Base-by-base conservation (phyloP, 2,113 vertebrate species). In the Pseudonaja textilis region DNA sequence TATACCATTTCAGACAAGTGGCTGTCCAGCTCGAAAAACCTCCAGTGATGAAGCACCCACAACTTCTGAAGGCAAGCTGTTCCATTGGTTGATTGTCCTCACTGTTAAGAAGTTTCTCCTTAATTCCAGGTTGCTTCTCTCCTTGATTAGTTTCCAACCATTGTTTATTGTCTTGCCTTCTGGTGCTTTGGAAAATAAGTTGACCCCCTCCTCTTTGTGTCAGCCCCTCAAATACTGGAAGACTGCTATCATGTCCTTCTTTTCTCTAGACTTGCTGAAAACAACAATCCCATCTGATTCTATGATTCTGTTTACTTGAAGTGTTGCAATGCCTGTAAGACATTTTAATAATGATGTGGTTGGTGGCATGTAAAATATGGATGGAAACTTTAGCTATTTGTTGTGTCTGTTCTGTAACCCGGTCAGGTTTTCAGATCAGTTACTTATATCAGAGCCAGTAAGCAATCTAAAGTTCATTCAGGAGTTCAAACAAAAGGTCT, bases 301-400 rank as follows among this genome's bases (percentile, higher is more conserved):
- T 29, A 9, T 57, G 25, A 22, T 16, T 18, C 45, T 7, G 54
- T 87, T 57, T 45, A 59, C 34, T 42, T 86, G 14, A 42, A 42
- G 47, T 16, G 2, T 57, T 87, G 57, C 42, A 20, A 50, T 87
- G 45, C 85, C 42, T 87, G 42, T 16, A 87, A 47, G 85, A 87
- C 9, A 23, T 61, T 61, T 25, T 39, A 23, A 57, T 42, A 25
- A 52, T 18, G 14, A 23, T 10, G 57, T n/a, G 81, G 39, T 59
- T 91, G 90, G 22, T 50, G 23, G 39, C 25, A 1, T 59, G 26
- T 22, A 91, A 61, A 59, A 34, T 42, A 52, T 39, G n/a, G 8
- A 90, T 11, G 45, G 64, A n/a, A 88, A 34, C 26, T 91, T 93
- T 92, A 86, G 94, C 26, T 74, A 25, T 81, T 86, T 47, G 22